Conservation (phyloP, 2,113 vertebrate species). For the Clarias gariepinus region DNA sequence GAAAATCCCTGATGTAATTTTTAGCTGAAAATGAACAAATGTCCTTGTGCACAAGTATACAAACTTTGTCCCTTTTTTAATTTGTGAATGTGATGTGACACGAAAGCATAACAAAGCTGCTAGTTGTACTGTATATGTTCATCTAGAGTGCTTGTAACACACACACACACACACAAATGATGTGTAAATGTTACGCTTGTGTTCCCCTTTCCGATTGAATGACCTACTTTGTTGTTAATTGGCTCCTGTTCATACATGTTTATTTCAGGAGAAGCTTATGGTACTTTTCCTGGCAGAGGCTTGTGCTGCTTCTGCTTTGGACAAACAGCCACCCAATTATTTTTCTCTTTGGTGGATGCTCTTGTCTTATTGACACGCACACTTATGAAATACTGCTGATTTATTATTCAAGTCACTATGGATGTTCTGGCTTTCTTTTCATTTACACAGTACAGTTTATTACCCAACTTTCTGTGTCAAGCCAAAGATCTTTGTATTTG, state of each 20-base stretch:
- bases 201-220: neutral
- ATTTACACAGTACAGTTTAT: neutral
- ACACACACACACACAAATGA: neutral
- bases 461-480: neutral
- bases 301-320: neutral
- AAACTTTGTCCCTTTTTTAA: neutral
- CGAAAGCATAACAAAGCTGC: neutral
- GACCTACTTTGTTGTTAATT: neutral
- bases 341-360: neutral
- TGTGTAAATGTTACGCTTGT: neutral
- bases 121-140: neutral
- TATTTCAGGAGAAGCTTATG: neutral
- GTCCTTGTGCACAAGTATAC: neutral
- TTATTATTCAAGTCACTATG: neutral
- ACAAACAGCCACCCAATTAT: neutral
- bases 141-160: neutral
- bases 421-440: neutral
- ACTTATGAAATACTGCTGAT: neutral
- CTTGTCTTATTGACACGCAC: neutral
- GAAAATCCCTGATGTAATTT: neutral
- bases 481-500: neutral
- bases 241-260: neutral
- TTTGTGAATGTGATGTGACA: neutral
- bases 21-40: neutral
- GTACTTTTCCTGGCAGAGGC: neutral